phyloP scores from a whole-genome alignment of 2,888 invertebrate species.

The Nemotelus nigrinus region DNA sequence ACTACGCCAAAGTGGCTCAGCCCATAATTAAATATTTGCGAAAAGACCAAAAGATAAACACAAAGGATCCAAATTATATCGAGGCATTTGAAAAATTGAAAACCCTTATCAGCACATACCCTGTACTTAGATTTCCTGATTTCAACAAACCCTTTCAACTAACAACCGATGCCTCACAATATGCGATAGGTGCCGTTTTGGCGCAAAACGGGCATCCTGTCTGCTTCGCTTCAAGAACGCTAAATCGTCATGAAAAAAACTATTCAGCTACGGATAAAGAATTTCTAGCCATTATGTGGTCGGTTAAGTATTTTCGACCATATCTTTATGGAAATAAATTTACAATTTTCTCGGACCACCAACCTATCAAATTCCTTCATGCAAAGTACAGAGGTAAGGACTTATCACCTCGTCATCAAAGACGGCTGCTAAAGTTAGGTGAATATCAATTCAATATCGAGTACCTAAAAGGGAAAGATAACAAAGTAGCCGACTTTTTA shows the following conservation, averaged over 20 bases:
- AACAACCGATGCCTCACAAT: conserved; percentile 45
- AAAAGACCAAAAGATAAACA: neutral
- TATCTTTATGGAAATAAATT: conserved; percentile 12
- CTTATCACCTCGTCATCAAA: neutral
- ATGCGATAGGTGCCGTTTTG: conserved; percentile 8
- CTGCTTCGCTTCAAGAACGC: conserved; percentile 1
- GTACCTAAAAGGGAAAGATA: neutral
- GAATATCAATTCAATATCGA: neutral
- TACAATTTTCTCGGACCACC: neutral
- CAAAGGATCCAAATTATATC: conserved; percentile 33
- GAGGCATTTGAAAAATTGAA: conserved; percentile 50
- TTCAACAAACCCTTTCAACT: conserved; percentile 43
- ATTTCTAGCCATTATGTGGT: conserved; percentile 10
- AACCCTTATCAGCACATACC: conserved; percentile 44
- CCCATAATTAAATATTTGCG: neutral
- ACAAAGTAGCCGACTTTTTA: neutral
- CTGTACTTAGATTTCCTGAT: conserved; percentile 39
- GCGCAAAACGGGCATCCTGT: conserved; percentile 20
- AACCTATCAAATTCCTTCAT: conserved; percentile 43
- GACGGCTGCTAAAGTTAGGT: neutral
- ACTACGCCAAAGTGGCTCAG: neutral
- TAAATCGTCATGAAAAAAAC: neutral
- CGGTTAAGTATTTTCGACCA: neutral
- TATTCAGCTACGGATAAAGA: conserved; percentile 8
- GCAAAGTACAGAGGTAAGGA: conserved; percentile 44